Percentiles rank a stretch among this genome's conserved stretches.
Conservation (phyloP, 1,140 invertebrate species). For the Aleiodes sp. region DNA sequence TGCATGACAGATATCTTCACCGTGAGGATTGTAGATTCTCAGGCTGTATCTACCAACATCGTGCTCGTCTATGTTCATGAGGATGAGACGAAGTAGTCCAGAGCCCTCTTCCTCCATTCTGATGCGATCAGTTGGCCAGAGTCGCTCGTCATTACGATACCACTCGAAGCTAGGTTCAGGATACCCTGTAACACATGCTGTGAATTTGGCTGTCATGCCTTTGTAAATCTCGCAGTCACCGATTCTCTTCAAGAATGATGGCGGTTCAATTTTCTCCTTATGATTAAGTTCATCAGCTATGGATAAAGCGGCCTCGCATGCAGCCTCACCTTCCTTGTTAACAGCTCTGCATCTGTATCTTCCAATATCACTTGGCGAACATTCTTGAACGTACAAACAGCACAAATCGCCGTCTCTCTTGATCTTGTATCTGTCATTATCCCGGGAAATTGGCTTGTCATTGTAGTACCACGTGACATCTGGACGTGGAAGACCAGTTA, state of each 20-base stretch:
- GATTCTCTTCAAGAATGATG: conserved; percentile 88
- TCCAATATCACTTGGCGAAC: conserved; percentile 75
- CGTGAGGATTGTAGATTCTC: conserved; percentile 84
- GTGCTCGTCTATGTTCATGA: conserved; percentile 75
- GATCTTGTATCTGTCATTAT: conserved; percentile 79
- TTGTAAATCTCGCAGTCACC: conserved; percentile 88
- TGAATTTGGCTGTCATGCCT: conserved; percentile 91
- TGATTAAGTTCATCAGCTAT: conserved; percentile 83
- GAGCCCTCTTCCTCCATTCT: conserved; percentile 83
- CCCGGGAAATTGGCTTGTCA: conserved; percentile 71
- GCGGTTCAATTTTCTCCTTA: conserved; percentile 80
- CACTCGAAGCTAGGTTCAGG: conserved; percentile 88
- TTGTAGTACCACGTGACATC: conserved; percentile 88
- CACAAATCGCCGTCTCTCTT: conserved; percentile 82
- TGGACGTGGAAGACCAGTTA: conserved; percentile 87
- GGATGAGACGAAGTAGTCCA: conserved; percentile 81
- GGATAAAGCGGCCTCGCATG: conserved; percentile 77
- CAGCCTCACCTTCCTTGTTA: conserved; percentile 83
- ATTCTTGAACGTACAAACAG: conserved; percentile 78
- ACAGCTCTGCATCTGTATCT: conserved; percentile 80
- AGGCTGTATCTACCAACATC: conserved; percentile 87
- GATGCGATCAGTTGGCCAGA: conserved; percentile 83
- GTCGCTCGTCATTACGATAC: conserved; percentile 81
- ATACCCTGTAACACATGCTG: conserved; percentile 84
- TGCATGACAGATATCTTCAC: conserved; percentile 83